Conservation (phyloP, 2,888 invertebrate genomes). For the Neria commutata region DNA sequence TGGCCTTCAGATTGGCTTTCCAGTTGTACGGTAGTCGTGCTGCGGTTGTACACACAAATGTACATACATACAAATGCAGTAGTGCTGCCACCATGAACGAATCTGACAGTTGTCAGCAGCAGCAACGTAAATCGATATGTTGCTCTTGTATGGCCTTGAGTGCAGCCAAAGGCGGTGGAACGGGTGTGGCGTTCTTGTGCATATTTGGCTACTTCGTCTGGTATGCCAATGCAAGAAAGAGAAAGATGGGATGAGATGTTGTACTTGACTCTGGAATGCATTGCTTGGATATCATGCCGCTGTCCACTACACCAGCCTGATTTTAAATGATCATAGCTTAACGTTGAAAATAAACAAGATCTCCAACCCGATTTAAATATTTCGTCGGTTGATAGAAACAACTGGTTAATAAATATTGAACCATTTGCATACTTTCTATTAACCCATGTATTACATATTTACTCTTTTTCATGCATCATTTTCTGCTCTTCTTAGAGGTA, state of each 20-base stretch:
- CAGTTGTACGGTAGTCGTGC: conserved; percentile 46
- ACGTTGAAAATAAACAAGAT: too few species aligned
- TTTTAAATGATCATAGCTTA: too few species aligned
- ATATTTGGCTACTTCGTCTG: conserved; percentile 30
- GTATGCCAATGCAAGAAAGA: background rate
- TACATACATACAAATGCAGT: conserved; percentile 17
- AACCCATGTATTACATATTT: too few species aligned
- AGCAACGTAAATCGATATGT: conserved; percentile 12
- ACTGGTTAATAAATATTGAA: too few species aligned
- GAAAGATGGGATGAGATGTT: conserved; percentile 29
- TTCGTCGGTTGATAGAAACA: too few species aligned
- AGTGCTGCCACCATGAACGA: conserved; percentile 49
- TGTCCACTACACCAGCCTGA: too few species aligned
- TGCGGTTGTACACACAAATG: conserved; percentile 49
- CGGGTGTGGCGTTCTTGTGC: conserved; percentile 31
- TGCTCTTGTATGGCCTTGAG: too few species aligned
- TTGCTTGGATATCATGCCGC: too few species aligned
- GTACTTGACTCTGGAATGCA: conserved; percentile 25
- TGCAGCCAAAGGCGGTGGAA: conserved; percentile 15
- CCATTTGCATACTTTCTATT: too few species aligned
- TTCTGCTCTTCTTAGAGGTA: too few species aligned
- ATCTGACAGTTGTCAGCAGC: conserved; percentile 50
- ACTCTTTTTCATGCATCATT: too few species aligned
- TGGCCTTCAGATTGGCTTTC: background rate
- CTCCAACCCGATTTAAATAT: too few species aligned